phyloP scores from a whole-genome alignment of 2,888 invertebrate species.

The Aelia acuminata region DNA sequence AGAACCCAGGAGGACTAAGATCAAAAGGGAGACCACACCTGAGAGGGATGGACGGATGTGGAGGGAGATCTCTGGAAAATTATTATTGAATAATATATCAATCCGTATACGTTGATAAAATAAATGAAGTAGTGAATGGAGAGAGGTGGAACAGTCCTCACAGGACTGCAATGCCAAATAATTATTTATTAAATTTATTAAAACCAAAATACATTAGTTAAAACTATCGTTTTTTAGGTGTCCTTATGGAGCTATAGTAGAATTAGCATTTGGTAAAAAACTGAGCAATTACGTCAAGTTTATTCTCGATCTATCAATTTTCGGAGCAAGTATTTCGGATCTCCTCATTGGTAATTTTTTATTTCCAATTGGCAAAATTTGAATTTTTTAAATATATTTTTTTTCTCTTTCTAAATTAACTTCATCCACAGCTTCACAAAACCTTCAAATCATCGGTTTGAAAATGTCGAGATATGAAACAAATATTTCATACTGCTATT shows the following conservation, averaged over 20 bases:
- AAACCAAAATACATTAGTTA: neutral
- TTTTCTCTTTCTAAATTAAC: conserved; percentile 22
- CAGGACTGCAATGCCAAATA: too few species aligned
- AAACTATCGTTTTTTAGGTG: conserved; percentile 72
- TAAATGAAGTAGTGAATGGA: too few species aligned
- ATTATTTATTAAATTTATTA: too few species aligned
- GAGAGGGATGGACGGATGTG: too few species aligned
- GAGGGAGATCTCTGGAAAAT: too few species aligned
- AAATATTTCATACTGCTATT: conserved; percentile 84
- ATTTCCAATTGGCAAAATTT: conserved; percentile 63
- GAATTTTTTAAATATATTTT: neutral
- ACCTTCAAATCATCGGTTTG: conserved; percentile 82
- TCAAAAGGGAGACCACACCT: too few species aligned
- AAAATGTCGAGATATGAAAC: conserved; percentile 78
- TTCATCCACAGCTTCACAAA: conserved; percentile 78
- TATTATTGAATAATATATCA: too few species aligned
- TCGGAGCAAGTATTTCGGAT: conserved; percentile 85
- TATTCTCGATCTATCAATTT: conserved; percentile 81
- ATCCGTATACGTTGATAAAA: too few species aligned
- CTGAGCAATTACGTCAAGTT: conserved; percentile 77
- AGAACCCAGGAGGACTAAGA: too few species aligned
- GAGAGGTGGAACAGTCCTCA: too few species aligned
- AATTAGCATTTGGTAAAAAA: conserved; percentile 80
- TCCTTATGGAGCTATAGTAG: conserved; percentile 88
- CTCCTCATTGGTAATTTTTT: conserved; percentile 78